phyloP scores from a whole-genome alignment of 2,888 invertebrate genomes.

The Dynastes hyllus region DNA sequence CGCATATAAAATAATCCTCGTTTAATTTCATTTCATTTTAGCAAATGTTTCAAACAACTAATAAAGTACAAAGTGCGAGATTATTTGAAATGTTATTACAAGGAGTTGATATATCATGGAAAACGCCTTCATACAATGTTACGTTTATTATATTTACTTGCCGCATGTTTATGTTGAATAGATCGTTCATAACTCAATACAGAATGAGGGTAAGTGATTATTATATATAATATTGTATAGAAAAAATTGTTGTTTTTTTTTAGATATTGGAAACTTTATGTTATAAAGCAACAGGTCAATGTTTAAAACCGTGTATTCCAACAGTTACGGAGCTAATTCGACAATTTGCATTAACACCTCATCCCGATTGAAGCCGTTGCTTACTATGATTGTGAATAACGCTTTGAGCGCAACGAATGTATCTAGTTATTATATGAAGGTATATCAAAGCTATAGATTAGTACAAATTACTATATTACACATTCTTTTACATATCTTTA shows the following conservation, averaged over 20 bases:
- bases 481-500: background rate
- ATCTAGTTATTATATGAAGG: slow-evolving; percentile 31
- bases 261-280: slow-evolving; percentile 24
- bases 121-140: slow-evolving; percentile 17
- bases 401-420: slow-evolving; percentile 22
- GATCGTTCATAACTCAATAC: slow-evolving; percentile 13
- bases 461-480: too few species aligned
- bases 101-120: slow-evolving; percentile 21
- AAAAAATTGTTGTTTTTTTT: background rate
- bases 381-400: slow-evolving; percentile 25
- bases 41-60: slow-evolving; percentile 28
- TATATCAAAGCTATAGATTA: background rate
- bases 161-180: slow-evolving; percentile 31
- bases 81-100: slow-evolving; percentile 29
- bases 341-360: slow-evolving; percentile 8
- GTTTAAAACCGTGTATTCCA: slow-evolving; percentile 22
- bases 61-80: background rate
- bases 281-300: slow-evolving; percentile 26
- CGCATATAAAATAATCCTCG: too few species aligned
- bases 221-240: background rate
- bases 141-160: slow-evolving; percentile 30
- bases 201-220: slow-evolving; percentile 15
- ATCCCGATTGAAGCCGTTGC: slow-evolving; percentile 37
- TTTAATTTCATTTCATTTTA: slow-evolving; percentile 1
- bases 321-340: slow-evolving; percentile 15